Percentiles rank a stretch among this genome's conserved stretches.
These are phyloP conservation scores for Apantesis nais DNA, from an alignment of 2,888 invertebrate species.

Conservation along the genomic window DNA sequence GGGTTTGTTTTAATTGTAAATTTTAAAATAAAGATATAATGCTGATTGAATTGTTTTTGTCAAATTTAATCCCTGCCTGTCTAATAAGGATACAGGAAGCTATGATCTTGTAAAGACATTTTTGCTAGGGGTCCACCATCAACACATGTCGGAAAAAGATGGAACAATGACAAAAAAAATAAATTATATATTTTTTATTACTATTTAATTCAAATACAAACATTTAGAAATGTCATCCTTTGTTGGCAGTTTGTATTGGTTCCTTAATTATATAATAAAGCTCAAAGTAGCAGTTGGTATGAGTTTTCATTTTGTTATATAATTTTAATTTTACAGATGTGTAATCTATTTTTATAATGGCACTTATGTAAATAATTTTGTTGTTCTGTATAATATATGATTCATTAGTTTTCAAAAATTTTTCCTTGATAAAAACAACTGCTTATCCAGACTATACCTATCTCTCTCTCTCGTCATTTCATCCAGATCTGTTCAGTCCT, in stretches of 20 bases:
- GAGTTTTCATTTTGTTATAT: not conserved
- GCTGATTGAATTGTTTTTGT: slow-evolving; percentile 38
- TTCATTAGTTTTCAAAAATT: not conserved
- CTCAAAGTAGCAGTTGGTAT: not conserved
- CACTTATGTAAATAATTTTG: not conserved
- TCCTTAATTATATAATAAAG: not conserved
- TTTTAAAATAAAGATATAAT: slow-evolving; percentile 69
- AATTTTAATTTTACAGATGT: not conserved
- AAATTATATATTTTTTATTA: not conserved
- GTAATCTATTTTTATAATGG: not conserved
- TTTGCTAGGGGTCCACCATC: no score
- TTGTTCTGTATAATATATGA: not conserved
- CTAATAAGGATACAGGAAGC: no score
- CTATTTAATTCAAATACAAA: slow-evolving; percentile 3
- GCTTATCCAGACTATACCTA: not conserved
- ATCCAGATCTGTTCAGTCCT: not conserved
- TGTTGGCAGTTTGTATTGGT: not conserved
- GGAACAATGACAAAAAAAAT: not conserved
- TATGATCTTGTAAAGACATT: no score
- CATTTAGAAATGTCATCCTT: not conserved
- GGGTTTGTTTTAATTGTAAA: slow-evolving; percentile 73
- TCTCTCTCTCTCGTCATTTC: not conserved
- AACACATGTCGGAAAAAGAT: not conserved
- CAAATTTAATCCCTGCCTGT: not conserved
- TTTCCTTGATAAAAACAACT: not conserved